A percentile compares a stretch with the other conserved stretches of the same genome.
phyloP scores from a whole-genome alignment of 2,113 vertebrate species.

The Tachysurus vachellii region DNA sequence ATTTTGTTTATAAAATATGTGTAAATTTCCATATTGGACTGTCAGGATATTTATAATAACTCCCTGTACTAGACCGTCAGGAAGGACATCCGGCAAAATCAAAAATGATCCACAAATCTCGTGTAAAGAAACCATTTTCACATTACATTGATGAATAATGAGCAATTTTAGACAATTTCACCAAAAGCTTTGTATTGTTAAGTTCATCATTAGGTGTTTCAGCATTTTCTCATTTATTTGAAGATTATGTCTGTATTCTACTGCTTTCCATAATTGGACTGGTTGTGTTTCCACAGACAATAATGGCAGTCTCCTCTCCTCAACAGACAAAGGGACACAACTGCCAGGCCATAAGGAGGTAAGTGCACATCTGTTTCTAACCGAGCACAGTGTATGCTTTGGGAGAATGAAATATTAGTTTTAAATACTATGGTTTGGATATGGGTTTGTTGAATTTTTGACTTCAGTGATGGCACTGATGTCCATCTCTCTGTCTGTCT shows the following conservation, averaged over 20 bases:
- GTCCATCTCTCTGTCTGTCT: not conserved
- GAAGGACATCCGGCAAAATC: too few species aligned
- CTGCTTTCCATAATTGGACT: not conserved
- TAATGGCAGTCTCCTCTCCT: conserved; percentile 59
- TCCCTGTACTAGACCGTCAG: not conserved
- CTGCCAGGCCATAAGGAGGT: conserved; percentile 70
- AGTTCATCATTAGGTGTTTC: not conserved
- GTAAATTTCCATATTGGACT: not conserved
- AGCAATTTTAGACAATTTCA: not conserved
- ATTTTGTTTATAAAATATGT: not conserved
- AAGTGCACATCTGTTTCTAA: conserved; percentile 26
- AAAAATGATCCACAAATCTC: too few species aligned
- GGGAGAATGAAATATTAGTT: not conserved
- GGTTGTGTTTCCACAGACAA: conserved; percentile 64
- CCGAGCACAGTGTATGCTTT: not conserved
- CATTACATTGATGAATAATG: not conserved
- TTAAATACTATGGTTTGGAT: not conserved
- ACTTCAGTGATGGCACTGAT: not conserved
- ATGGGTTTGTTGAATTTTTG: not conserved
- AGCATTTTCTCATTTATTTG: not conserved
- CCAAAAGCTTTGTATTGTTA: not conserved
- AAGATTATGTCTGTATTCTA: not conserved
- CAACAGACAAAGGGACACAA: conserved; percentile 46
- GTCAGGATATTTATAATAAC: not conserved
- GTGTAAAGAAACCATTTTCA: not conserved